Base-by-base conservation (phyloP, 2,113 vertebrate species). In the Gasterosteus aculeatus region DNA sequence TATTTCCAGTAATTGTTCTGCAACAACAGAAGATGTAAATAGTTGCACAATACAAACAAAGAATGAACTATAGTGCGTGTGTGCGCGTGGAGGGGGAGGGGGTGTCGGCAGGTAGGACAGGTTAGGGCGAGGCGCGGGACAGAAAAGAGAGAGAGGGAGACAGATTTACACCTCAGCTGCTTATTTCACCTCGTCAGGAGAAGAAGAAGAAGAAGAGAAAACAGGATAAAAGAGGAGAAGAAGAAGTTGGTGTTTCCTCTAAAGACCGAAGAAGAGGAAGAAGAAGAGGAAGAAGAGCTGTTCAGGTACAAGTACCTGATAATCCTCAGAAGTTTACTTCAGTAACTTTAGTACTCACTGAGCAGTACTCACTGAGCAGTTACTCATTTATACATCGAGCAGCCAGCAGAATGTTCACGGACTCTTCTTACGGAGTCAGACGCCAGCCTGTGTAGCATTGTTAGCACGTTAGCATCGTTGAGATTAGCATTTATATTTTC, bases 71-170 rank as follows among this genome's bases (percentile, higher is more conserved):
- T 49, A 10, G 75, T 16, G 75, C 72, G 71, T 0, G 44, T 16
- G 15, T 6, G 14, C 1, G 44, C 5, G 44, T 1, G 44, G 14
- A 10, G 44, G 0, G 44, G 1, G 5, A 6, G 19, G 49, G 73
- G 61, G 83, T 53, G 87, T 18, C 49, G 4, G 58, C 87, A 62
- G 64, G 89, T 78, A 29, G n/a, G 77, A 87, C 89, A 72, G 83
- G 89, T 90, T 81, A 72, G 85, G 85, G 89, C 15, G 82, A 87
- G 87, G 85, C 63, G 7, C 7, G 14, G 71, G 61, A 19, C 33
- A 29, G 35, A 14, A 59, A 51, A 75, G 56, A 72, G 49, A 73
- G 56, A 72, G 58, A 72, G 57, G 61, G 4, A 46, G 49, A 54
- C 22, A 47, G 60, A 54, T 22, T 54, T 53, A n/a, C 19, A 19